Evolutionary conservation across 30 jellyfish, hydroid and myxozoan genomes (phyloP).

Genomic region (Morbakka virulenta): DNA sequence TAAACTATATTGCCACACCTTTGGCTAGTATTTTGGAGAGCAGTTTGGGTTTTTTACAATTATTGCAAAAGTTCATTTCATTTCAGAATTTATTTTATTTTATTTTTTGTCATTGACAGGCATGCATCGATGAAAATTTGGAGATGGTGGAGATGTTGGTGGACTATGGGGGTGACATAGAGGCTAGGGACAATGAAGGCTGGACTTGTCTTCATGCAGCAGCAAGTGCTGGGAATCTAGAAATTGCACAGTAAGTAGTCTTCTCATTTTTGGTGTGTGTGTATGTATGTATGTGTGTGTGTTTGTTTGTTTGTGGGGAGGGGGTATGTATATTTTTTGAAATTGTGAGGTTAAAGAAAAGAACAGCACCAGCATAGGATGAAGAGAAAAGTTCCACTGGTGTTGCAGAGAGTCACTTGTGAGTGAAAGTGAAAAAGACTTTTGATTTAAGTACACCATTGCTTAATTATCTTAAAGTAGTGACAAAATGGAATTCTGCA

Average conservation of each 20-base stretch:
- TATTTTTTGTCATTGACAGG: slow-evolving; percentile 71
- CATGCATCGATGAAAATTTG: slow-evolving; percentile 90
- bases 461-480: no score
- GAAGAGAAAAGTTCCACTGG: no score
- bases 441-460: no score
- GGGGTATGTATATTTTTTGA: no score
- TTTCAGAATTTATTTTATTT: background rate
- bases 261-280: background rate
- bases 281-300: background rate
- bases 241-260: slow-evolving; percentile 76
- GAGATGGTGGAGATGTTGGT: slow-evolving; percentile 85
- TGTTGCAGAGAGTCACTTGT: no score
- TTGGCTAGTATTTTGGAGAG: no score
- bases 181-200: slow-evolving; percentile 92
- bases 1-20: no score
- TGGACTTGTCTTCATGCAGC: slow-evolving; percentile 99
- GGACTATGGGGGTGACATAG: slow-evolving; percentile 68
- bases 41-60: background rate
- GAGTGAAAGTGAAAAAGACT: no score
- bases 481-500: no score
- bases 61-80: background rate
- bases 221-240: slow-evolving; percentile 94
- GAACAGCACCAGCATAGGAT: no score
- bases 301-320: no score
- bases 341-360: no score